These are phyloP conservation scores for Enteromius paludinosus DNA, from an alignment of 2,797 vertebrate species.

Conservation along the genomic window DNA sequence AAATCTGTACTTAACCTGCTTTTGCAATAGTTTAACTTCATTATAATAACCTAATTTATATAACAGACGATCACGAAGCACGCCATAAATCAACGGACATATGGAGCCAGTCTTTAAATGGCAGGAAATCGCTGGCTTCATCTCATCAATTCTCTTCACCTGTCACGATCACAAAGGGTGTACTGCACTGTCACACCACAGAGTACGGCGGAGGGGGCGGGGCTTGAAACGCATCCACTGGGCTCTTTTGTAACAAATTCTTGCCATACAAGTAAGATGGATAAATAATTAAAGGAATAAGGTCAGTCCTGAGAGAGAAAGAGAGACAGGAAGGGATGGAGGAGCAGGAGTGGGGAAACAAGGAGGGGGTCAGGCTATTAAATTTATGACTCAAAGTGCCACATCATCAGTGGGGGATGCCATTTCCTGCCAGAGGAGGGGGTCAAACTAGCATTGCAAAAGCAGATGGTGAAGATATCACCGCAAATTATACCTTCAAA, in stretches of 20 bases:
- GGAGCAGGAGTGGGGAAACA: constrained; percentile 41
- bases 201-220: constrained; percentile 13
- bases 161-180: constrained; percentile 52
- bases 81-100: constrained; percentile 67
- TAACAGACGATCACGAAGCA: constrained; percentile 69
- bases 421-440: constrained; percentile 74
- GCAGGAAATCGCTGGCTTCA: constrained; percentile 64
- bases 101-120: constrained; percentile 65
- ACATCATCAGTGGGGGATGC: constrained; percentile 76
- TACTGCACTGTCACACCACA: constrained; percentile 47
- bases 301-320: constrained; percentile 52
- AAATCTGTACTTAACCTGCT: constrained; percentile 46
- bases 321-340: constrained; percentile 42
- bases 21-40: constrained; percentile 65
- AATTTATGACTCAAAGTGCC: constrained; percentile 74
- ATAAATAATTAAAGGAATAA: constrained; percentile 64
- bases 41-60: constrained; percentile 73
- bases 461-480: constrained; percentile 71
- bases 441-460: constrained; percentile 61
- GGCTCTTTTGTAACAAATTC: constrained; percentile 50
- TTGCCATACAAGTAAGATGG: constrained; percentile 40
- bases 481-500: constrained; percentile 57
- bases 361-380: constrained; percentile 59
- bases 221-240: constrained; percentile 34
- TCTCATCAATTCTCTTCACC: constrained; percentile 58